These are phyloP conservation scores for Homalodisca vitripennis DNA, from an alignment of 1,140 invertebrate genomes.

Conservation along the genomic window DNA sequence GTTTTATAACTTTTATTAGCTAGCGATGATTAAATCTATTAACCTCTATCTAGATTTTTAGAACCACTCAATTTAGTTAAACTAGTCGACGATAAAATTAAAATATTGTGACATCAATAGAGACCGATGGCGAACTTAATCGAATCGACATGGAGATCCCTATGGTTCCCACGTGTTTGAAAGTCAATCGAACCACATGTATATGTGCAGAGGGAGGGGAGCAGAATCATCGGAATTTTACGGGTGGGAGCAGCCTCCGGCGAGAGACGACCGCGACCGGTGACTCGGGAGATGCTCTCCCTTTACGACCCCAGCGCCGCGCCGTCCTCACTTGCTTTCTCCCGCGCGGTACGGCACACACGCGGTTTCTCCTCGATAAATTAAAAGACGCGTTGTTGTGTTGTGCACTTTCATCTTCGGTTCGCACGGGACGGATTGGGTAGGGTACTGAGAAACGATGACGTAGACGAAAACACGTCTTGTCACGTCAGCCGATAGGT, in stretches of 20 bases:
- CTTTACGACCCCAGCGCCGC: not conserved
- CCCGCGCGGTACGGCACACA: constrained; percentile 12
- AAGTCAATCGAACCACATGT: too few species aligned
- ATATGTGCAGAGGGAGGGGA: not conserved
- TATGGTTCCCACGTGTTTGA: not conserved
- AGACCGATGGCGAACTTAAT: not conserved
- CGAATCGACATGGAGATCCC: not conserved
- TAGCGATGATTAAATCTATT: too few species aligned
- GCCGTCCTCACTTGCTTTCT: not conserved
- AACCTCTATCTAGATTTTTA: too few species aligned
- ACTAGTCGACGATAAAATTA: too few species aligned
- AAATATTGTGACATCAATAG: too few species aligned
- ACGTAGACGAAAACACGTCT: too few species aligned
- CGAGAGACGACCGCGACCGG: not conserved
- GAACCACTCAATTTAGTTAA: too few species aligned
- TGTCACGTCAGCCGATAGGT: too few species aligned
- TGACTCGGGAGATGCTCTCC: constrained; percentile 6
- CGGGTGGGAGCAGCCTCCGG: not conserved
- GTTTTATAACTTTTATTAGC: too few species aligned
- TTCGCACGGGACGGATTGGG: too few species aligned
- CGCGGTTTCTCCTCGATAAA: constrained; percentile 21
- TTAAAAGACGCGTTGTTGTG: constrained; percentile 5
- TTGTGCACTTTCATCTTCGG: not conserved
- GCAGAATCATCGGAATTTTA: not conserved
- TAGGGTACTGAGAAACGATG: too few species aligned